Base-by-base conservation (phyloP, 1,140 invertebrate species). In the Pseudomyrmex sp. region DNA sequence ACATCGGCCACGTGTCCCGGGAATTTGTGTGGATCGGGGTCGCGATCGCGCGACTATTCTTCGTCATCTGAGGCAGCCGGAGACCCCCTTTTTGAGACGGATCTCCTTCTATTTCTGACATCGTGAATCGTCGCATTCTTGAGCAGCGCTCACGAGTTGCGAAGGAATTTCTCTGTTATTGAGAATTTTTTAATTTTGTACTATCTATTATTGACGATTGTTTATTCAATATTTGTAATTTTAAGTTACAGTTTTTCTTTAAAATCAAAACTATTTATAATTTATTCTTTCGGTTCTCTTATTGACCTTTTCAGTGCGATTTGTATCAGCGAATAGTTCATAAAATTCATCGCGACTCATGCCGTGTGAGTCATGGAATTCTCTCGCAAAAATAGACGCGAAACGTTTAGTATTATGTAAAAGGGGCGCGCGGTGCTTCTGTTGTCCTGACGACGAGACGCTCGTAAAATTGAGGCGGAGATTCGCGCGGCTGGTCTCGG, bases 401-500 rank as follows among this genome's bases (percentile, higher is more conserved):
- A 35, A 80, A 54, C 62, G 35, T 68, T 77, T 48, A 72, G 46
- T 61, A 80, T 80, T 80, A 61, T 70, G 66, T 70, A 80, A 80
- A 80, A 48, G n/a, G 50, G n/a, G 8, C 18, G 18, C 50, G 62
- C 44, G 13, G 18, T 20, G 35, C 35, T 35, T 80, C 75, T 62
- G 44, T 52, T 46, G 20, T 66, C 12, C 15, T 13, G 76, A 70
- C 76, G 52, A 62, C 65, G 85, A 85, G 15, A 83, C 85, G 86
- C 88, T 92, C 92, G 88, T 93, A 93, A 92, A 92, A 91, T 88
- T 84, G 26, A 44, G 20, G 65, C 63, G 80, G 76, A 79, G 12
- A 56, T 44, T 20, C 77, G 79, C 77, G 79, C 72, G 73, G 80
- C 44, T 77, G n/a, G 88, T 84, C 85, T 82, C 61, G 72, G 15